Evolutionary conservation across 2,888 invertebrate species (phyloP).

Genomic region (Gisinianus flammeolus): DNA sequence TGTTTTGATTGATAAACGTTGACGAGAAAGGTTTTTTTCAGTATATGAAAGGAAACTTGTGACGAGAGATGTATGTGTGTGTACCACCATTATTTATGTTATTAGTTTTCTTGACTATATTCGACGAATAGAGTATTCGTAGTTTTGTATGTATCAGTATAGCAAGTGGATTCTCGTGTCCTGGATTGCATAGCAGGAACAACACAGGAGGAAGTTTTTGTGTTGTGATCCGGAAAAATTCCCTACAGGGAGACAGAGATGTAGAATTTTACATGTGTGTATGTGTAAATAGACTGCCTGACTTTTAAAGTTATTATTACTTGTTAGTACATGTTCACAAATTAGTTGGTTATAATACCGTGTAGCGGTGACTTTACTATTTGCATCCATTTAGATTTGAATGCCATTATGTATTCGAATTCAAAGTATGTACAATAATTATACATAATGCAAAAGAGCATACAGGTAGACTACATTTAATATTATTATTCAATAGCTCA

Average conservation of each 20-base stretch:
- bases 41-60: not conserved
- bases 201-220: not conserved
- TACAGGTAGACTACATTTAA: too few species aligned
- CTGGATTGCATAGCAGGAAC: not conserved
- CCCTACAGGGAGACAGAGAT: not conserved
- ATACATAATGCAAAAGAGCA: too few species aligned
- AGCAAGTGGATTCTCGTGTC: not conserved
- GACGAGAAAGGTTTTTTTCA: conserved; percentile 44
- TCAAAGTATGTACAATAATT: too few species aligned
- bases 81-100: not conserved
- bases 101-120: not conserved
- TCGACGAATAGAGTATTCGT: too few species aligned
- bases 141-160: not conserved
- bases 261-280: not conserved
- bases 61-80: not conserved
- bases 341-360: not conserved
- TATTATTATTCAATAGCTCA: not conserved
- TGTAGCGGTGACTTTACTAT: not conserved
- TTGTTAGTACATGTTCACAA: not conserved
- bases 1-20: conserved; percentile 48
- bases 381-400: too few species aligned
- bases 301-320: not conserved
- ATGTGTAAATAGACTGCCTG: not conserved
- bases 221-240: not conserved
- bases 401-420: too few species aligned